Conservation (phyloP, 2,113 vertebrate genomes). For the Sceloporus tristichus region DNA sequence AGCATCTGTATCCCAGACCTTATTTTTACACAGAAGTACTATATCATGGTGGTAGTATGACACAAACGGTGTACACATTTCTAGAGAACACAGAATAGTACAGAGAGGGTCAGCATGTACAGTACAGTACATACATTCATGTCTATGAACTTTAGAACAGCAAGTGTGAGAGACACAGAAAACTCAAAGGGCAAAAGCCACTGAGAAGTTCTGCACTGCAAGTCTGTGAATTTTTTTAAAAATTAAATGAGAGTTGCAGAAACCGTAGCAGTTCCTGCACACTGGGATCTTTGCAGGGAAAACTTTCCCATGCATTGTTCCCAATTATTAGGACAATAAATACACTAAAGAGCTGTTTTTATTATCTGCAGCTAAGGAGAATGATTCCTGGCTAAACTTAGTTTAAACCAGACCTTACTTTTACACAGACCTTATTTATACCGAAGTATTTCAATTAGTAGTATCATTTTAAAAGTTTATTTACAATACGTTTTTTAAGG, state of each 20-base stretch:
- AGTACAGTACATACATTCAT: not conserved
- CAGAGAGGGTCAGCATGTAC: not conserved
- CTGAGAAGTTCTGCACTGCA: not conserved
- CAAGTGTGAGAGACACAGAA: not conserved
- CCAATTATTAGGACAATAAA: not conserved
- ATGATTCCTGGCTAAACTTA: not conserved
- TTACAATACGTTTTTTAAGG: not conserved
- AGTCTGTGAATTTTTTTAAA: not conserved
- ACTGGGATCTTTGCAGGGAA: not conserved
- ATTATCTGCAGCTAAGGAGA: not conserved
- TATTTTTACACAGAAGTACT: constrained; percentile 41
- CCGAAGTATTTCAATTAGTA: not conserved
- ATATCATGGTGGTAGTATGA: not conserved
- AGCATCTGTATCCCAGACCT: constrained; percentile 70
- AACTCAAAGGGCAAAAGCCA: not conserved
- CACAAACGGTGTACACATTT: not conserved
- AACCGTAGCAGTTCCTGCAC: not conserved
- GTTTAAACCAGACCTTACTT: not conserved
- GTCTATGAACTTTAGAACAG: not conserved
- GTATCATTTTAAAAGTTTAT: not conserved
- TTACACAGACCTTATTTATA: too few species aligned
- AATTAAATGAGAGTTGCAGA: not conserved
- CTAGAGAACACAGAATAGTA: not conserved
- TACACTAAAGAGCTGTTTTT: not conserved
- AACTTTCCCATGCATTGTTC: not conserved